Evolutionary conservation across 2,113 vertebrate species (phyloP), one percentile per base, ranked within the genome.

Genomic region (Procavia capensis): DNA sequence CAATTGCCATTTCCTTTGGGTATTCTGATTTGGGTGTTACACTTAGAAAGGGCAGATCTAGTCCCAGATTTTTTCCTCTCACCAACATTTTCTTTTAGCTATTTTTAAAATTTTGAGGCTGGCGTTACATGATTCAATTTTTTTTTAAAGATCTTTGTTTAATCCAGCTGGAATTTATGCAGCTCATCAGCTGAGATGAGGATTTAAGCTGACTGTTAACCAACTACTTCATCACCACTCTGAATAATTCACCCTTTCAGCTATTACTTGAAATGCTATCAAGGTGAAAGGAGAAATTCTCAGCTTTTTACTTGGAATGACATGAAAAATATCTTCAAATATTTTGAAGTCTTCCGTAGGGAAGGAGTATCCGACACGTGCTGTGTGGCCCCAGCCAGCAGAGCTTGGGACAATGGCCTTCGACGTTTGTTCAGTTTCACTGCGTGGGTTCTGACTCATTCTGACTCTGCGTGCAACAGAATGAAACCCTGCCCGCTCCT

Each of bases 141-240:
- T n/a, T n/a, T n/a, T n/a, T n/a, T n/a, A n/a, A n/a, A 7, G 14
- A 50, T 82, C 43, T 59, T 1, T 34, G 64, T 94, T 85, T 34
- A 88, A 92, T 78, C 63, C 36, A 70, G 68, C 43, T 88, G 89
- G 64, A 84, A 61, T 34, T 24, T 22, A 64, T 79, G 92, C 79
- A 79, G 29, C 74, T 85, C 78, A 0, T 82, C 66, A 25, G 20
- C 29, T 3, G 22, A 74, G 85, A 85, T 90, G 80, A 91, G n/a
- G 34, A 81, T 89, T 70, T 61, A 39, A 80, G 82, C 22, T 3
- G 7, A 85, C 47, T 75, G 59, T 36, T 64, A 41, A 24, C 45
- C 66, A 31, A 5, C 68, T 14, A 72, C 36, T 25, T 83, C 74
- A 59, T 86, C 27, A 6, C 31, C 45, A 0, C 25, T 41, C 68